Evolutionary conservation across 2,797 vertebrate genomes (phyloP).

Genomic region (Danio tinwini): DNA sequence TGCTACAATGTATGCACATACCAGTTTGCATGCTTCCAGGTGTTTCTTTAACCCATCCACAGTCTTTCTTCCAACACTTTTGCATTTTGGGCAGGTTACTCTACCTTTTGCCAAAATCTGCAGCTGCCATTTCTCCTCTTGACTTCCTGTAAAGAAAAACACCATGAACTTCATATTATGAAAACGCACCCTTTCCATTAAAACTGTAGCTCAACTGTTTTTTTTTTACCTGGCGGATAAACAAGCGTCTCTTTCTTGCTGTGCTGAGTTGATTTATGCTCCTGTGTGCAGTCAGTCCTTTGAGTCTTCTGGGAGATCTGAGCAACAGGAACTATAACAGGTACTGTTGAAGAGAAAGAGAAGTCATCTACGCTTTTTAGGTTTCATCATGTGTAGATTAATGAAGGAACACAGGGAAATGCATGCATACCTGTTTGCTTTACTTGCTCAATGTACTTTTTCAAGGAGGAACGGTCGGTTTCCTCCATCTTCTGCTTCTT

Average conservation of each 20-base stretch:
- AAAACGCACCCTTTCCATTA: neutral
- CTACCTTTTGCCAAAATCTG: conserved; percentile 90
- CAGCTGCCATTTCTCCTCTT: conserved; percentile 90
- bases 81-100: conserved; percentile 91
- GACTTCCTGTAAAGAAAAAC: conserved; percentile 79
- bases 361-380: neutral
- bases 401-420: neutral
- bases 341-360: neutral
- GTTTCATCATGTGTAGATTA: neutral
- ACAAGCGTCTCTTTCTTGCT: conserved; percentile 74
- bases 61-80: conserved; percentile 92
- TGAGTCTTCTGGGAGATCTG: conserved; percentile 48
- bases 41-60: conserved; percentile 95
- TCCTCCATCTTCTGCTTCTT: conserved; percentile 67
- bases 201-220: too few species aligned
- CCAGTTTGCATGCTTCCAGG: conserved; percentile 90
- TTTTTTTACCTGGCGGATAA: conserved; percentile 73
- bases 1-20: conserved; percentile 30
- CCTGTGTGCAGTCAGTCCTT: conserved; percentile 42
- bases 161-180: neutral
- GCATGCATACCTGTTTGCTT: conserved; percentile 65
- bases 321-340: conserved; percentile 53
- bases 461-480: conserved; percentile 49
- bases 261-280: conserved; percentile 56
- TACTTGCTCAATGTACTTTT: conserved; percentile 63